Evolutionary conservation across 2,113 vertebrate species (phyloP).

Genomic region (Hystrix brachyura): DNA sequence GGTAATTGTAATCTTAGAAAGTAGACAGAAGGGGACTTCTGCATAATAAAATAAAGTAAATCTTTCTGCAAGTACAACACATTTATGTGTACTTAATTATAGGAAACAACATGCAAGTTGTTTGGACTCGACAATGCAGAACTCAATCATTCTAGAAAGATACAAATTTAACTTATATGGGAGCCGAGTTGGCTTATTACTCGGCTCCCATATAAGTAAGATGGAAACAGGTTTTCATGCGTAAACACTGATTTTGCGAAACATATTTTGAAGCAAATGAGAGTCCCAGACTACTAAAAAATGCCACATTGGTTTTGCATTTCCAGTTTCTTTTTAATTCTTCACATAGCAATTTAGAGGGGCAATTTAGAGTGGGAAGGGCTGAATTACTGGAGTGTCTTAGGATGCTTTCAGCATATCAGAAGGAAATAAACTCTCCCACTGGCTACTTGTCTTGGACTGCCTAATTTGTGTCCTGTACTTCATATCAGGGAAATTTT

Average conservation of each 20-base stretch:
- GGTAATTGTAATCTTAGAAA: neutral
- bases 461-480: neutral
- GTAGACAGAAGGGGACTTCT: neutral
- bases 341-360: neutral
- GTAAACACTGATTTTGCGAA: slow-evolving; percentile 23
- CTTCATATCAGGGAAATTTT: neutral
- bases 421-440: neutral
- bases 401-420: neutral
- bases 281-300: neutral
- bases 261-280: slow-evolving; percentile 1
- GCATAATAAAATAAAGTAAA: neutral
- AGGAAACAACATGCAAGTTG: neutral
- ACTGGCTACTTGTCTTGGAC: neutral
- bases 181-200: slow-evolving; percentile 26
- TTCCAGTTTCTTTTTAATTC: neutral
- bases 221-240: slow-evolving; percentile 34
- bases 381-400: neutral
- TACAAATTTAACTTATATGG: slow-evolving; percentile 1
- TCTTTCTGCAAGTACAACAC: neutral
- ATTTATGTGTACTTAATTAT: neutral
- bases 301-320: neutral
- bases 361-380: neutral
- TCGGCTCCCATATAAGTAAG: no score
- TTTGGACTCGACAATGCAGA: neutral
- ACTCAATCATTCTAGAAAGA: neutral